Evolutionary conservation across 2,888 invertebrate genomes (phyloP), one percentile per base, ranked within the genome.

Genomic region (Cordilura impudica): DNA sequence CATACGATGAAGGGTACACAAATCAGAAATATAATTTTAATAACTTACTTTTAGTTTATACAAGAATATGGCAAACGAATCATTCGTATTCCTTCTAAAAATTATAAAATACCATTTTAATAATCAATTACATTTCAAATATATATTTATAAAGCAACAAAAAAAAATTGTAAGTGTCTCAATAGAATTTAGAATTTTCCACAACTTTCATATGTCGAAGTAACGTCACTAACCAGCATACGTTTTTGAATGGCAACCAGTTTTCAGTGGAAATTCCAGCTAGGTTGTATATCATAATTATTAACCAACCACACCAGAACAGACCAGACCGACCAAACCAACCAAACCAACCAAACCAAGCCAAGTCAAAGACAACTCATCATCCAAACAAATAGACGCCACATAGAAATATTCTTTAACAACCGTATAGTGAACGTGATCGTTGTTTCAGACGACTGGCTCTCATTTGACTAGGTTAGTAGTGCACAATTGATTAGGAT

Each of bases 381-480:
- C 49, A 58, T 18, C 16, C 54, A 26, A 39, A 4, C n/a, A 6
- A 1, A 18, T 8, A 16, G 54, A 54, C 54, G 60, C 60, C 51
- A 51, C 35, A 39, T 39, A 39, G 12, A 39, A 39, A 39, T 39
- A n/a, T n/a, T 31, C 31, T 39, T 39, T 39, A 4, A 39, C 35
- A 29, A 26, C 8, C 23, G n/a, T 47, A 12, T 31, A 39, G 10
- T 26, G 21, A 60, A 74, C 73, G 58, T 60, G 45, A 58, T 58
- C 31, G 43, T 45, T 60, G 58, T 47, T 70, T 39, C 14, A 21
- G 31, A 53, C 58, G 51, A 66, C 51, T 53, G 53, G 60, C 74
- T 74, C 73, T 66, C 51, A 66, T 60, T 60, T 74, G 73, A 74
- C 73, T 74, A 60, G 74, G 74, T 74, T 74, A 74, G 74, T 74